These are phyloP conservation scores for Drosophila grimshawi DNA, from an alignment of 1,140 invertebrate genomes.

Conservation along the genomic window DNA sequence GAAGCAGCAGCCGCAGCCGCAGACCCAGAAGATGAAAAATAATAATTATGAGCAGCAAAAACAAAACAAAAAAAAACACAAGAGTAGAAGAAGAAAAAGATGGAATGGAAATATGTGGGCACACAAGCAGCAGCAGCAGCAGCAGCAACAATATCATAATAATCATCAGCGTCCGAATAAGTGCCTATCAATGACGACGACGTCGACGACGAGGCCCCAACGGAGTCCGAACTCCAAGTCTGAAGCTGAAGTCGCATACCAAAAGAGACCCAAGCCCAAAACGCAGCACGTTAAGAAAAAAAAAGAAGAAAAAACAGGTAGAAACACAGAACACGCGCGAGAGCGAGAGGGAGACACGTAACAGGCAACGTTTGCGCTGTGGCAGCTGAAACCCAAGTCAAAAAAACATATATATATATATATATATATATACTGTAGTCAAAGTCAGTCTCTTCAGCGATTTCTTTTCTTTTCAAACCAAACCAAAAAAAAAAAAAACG, in stretches of 20 bases:
- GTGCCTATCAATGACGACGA: constrained; percentile 78
- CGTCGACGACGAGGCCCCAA: constrained; percentile 35
- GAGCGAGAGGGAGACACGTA: constrained; percentile 42
- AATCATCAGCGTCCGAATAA: constrained; percentile 76
- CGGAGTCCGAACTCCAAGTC: constrained; percentile 40
- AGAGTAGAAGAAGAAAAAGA: constrained; percentile 12
- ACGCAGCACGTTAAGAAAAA: constrained; percentile 48
- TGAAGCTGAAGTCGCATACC: constrained; percentile 32
- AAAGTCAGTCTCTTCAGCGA: constrained; percentile 50
- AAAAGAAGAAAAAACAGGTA: constrained; percentile 57
- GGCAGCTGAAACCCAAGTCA: constrained; percentile 63
- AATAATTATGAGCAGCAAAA: constrained; percentile 45
- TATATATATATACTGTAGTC: constrained; percentile 30
- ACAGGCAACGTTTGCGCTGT: constrained; percentile 41
- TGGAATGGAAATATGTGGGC: constrained; percentile 28
- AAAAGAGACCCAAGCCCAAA: constrained; percentile 62
- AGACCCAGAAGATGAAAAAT: constrained; percentile 44
- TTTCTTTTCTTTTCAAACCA: constrained; percentile 57
- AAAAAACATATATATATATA: constrained; percentile 29
- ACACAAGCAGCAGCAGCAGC: constrained; percentile 36
- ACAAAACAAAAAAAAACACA: constrained; percentile 6
- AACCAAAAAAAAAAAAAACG: constrained; percentile 15
- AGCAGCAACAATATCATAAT: constrained; percentile 81
- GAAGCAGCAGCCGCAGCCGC: constrained; percentile 45
- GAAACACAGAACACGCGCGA: constrained; percentile 25